Conservation (phyloP, 2,888 invertebrate genomes). For the Pseudococcus jackbeardsleyi region DNA sequence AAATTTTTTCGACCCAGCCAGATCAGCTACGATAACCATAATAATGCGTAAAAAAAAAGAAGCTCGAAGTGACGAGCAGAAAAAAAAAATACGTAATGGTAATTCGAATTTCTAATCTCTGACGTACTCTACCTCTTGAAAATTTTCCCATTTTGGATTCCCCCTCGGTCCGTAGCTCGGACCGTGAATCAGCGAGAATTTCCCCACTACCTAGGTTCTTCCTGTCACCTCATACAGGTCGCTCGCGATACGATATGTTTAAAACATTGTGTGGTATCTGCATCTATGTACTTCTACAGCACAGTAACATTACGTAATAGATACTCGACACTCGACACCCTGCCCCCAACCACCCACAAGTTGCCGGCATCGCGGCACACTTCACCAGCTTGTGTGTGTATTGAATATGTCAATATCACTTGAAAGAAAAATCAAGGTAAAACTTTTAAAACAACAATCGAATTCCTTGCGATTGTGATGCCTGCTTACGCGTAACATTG, state of each 20-base stretch:
- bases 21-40: no score
- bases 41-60: no score
- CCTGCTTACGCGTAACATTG: not conserved
- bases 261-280: not conserved
- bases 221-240: no score
- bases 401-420: not conserved
- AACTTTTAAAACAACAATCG: not conserved
- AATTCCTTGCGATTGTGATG: not conserved
- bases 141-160: no score
- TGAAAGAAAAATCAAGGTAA: conserved; percentile 7
- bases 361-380: conserved; percentile 17
- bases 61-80: no score
- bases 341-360: conserved; percentile 7
- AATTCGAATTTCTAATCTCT: no score
- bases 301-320: not conserved
- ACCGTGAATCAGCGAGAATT: no score
- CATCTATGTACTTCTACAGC: not conserved
- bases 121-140: no score
- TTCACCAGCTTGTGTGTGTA: not conserved
- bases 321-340: conserved; percentile 1
- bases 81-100: no score
- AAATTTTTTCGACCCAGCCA: not conserved
- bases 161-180: no score
- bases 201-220: no score
- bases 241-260: no score